These are phyloP conservation scores for Cantharis nigra DNA, from an alignment of 2,888 invertebrate species.

Conservation along the genomic window DNA sequence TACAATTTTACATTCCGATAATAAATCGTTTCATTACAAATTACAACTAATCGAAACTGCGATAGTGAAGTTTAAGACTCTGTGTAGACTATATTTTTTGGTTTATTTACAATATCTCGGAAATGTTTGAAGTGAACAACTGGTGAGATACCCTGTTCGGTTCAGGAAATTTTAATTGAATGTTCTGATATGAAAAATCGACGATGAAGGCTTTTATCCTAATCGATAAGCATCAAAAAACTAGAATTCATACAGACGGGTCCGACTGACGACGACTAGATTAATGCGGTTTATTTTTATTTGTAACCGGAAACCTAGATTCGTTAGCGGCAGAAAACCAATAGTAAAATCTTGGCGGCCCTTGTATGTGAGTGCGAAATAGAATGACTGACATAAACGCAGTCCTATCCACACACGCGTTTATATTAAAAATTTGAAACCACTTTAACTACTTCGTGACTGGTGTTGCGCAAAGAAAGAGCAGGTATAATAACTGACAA, in stretches of 20 bases:
- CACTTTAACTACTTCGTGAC: slow-evolving; percentile 27
- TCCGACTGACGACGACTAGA: not conserved
- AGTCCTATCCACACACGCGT: not conserved
- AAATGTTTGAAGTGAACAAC: no score
- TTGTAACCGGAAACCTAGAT: not conserved
- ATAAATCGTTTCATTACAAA: not conserved
- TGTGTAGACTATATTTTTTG: no score
- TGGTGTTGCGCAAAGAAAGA: slow-evolving; percentile 34
- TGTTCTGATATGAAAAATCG: not conserved
- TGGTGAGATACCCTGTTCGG: no score
- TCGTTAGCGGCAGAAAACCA: not conserved
- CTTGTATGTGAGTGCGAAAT: not conserved
- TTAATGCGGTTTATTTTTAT: not conserved
- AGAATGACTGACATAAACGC: not conserved
- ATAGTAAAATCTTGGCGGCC: not conserved
- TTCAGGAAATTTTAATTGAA: not conserved
- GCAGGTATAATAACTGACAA: slow-evolving; percentile 44
- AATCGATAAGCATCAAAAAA: not conserved
- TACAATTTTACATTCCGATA: not conserved
- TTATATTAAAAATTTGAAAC: slow-evolving; percentile 11
- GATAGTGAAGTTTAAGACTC: no score
- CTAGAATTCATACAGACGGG: not conserved
- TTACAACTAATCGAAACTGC: not conserved
- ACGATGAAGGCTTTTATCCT: not conserved
- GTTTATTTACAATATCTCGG: no score